Evolutionary conservation across 2,888 invertebrate genomes (phyloP).

Genomic region (Drosophila algonquin): DNA sequence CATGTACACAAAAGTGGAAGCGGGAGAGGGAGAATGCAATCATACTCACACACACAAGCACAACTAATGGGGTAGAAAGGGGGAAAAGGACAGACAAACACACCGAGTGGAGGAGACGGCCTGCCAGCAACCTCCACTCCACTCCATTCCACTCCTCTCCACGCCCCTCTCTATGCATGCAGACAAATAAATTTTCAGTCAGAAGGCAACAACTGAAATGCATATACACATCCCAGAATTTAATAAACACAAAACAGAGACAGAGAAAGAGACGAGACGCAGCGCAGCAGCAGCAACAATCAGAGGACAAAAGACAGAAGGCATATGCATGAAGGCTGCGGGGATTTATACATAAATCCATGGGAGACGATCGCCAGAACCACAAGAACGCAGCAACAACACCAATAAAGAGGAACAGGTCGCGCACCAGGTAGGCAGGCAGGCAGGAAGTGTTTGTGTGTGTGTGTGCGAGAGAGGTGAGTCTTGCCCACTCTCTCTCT

Average conservation of each 20-base stretch:
- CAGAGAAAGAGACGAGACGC: neutral
- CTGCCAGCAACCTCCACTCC: neutral
- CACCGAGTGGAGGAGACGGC: constrained; percentile 5
- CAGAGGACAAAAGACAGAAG: constrained; percentile 53
- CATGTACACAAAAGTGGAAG: constrained; percentile 11
- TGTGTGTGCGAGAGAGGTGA: constrained; percentile 2
- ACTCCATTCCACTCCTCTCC: neutral
- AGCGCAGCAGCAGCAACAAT: constrained; percentile 12
- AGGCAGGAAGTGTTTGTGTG: constrained; percentile 55
- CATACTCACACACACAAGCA: neutral
- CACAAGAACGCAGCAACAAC: constrained; percentile 47
- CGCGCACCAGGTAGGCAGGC: constrained; percentile 17
- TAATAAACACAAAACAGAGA: constrained; percentile 67
- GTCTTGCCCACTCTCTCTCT: no score
- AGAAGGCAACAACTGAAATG: constrained; percentile 35
- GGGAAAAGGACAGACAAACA: constrained; percentile 34
- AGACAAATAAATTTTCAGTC: constrained; percentile 73
- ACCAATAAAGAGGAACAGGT: constrained; percentile 19
- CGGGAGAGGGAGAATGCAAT: constrained; percentile 36
- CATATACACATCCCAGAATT: constrained; percentile 53
- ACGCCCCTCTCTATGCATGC: constrained; percentile 31
- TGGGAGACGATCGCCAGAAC: constrained; percentile 61
- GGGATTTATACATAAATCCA: constrained; percentile 58
- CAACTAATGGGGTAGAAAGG: constrained; percentile 1
- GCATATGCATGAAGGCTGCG: constrained; percentile 52